Evolutionary conservation across 2,113 vertebrate species (phyloP).

Genomic region (Scomber scombrus): DNA sequence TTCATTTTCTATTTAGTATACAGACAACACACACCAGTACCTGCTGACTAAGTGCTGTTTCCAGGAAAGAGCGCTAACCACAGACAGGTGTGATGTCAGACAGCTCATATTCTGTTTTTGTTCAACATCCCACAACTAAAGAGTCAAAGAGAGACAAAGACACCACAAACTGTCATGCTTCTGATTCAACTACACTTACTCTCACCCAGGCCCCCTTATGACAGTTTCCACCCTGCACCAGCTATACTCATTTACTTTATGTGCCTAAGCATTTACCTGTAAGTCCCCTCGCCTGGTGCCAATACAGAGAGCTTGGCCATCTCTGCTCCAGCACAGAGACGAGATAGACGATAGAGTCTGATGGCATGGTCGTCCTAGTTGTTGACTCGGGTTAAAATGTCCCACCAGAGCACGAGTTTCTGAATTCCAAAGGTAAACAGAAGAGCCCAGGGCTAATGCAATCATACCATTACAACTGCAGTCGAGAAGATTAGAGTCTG

Average conservation of each 20-base stretch:
- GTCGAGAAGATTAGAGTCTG: constrained; percentile 86
- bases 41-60: constrained; percentile 88
- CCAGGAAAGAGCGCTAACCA: constrained; percentile 86
- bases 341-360: constrained; percentile 66
- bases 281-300: constrained; percentile 86
- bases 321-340: constrained; percentile 85
- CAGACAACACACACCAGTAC: constrained; percentile 56
- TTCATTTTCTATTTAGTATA: not conserved
- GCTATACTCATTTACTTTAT: not conserved
- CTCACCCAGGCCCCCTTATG: not conserved
- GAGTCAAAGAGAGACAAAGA: constrained; percentile 53
- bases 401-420: constrained; percentile 59
- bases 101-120: constrained; percentile 78
- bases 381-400: constrained; percentile 66
- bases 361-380: not conserved
- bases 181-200: constrained; percentile 16
- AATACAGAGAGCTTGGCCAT: constrained; percentile 80
- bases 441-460: constrained; percentile 82
- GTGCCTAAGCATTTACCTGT: constrained; percentile 69
- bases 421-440: constrained; percentile 83
- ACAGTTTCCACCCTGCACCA: not conserved
- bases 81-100: constrained; percentile 81
- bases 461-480: constrained; percentile 83
- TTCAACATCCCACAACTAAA: constrained; percentile 87
- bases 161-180: constrained; percentile 40